A percentile compares a stretch with the other conserved stretches of the same genome.
These are phyloP conservation scores for Ardeotis arabs DNA, from an alignment of 2,113 vertebrate genomes.

Conservation along the genomic window DNA sequence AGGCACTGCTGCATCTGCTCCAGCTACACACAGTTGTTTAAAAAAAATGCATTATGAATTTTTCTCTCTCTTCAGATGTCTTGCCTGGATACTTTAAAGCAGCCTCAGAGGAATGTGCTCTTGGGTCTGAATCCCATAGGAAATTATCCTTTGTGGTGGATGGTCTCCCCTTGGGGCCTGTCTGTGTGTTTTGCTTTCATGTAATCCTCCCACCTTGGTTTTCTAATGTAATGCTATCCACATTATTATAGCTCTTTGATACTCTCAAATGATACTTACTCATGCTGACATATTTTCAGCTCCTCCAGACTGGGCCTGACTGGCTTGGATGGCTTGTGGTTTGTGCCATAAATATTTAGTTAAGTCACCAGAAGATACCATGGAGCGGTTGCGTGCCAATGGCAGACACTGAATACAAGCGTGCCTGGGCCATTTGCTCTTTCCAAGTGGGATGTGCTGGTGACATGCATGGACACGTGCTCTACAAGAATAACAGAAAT, in stretches of 20 bases:
- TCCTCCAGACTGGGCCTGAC: conserved; percentile 30
- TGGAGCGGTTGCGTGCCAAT: neutral
- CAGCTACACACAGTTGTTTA: conserved; percentile 26
- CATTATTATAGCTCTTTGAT: conserved; percentile 63
- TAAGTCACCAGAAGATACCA: neutral
- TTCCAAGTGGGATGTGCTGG: neutral
- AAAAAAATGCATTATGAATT: conserved; percentile 41
- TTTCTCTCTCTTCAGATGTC: conserved; percentile 57
- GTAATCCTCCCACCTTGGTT: conserved; percentile 63
- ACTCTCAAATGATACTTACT: conserved; percentile 48
- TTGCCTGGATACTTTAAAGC: conserved; percentile 66
- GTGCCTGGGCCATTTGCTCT: neutral
- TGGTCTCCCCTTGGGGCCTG: conserved; percentile 60
- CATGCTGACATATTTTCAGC: conserved; percentile 33
- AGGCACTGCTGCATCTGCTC: conserved; percentile 27
- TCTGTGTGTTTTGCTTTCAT: conserved; percentile 65
- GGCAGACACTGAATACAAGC: neutral
- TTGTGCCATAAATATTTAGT: conserved; percentile 27
- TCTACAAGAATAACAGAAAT: neutral
- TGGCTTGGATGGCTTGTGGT: conserved; percentile 22
- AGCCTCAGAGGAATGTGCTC: conserved; percentile 62
- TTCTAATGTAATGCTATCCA: conserved; percentile 58
- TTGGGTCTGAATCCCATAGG: conserved; percentile 62
- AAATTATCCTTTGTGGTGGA: conserved; percentile 64
- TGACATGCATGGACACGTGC: neutral